These are phyloP conservation scores for Cataglyphis cursor DNA, from an alignment of 2,888 invertebrate genomes.

Conservation along the genomic window DNA sequence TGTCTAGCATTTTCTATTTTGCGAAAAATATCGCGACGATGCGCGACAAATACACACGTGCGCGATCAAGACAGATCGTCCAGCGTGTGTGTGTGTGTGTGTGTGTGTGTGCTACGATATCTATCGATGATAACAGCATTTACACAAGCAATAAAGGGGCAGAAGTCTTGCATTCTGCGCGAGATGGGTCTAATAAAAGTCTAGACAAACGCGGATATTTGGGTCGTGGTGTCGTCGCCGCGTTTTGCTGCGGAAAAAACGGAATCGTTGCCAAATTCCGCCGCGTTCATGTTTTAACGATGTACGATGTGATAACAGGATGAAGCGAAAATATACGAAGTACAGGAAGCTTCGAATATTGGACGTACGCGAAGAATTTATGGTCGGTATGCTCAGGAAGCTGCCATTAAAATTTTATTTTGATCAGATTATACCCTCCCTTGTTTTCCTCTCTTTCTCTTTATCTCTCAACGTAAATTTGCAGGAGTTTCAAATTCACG, in stretches of 20 bases:
- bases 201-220: constrained; percentile 47
- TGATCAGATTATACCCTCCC: not conserved
- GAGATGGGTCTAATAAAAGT: constrained; percentile 56
- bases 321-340: not conserved
- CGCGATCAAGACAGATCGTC: constrained; percentile 9
- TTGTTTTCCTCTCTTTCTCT: not conserved
- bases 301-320: not conserved
- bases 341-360: constrained; percentile 4
- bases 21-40: not conserved
- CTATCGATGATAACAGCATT: constrained; percentile 42
- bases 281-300: not conserved
- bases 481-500: not conserved
- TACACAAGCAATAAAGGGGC: constrained; percentile 47
- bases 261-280: constrained; percentile 61
- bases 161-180: constrained; percentile 33
- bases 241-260: constrained; percentile 29
- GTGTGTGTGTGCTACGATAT: not conserved
- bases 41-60: not conserved
- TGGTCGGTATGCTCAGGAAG: not conserved
- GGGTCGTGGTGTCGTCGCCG: constrained; percentile 33
- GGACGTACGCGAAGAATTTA: not conserved
- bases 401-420: constrained; percentile 25
- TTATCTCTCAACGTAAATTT: constrained; percentile 7
- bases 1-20: constrained; percentile 25
- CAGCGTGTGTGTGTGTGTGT: no score